Percentiles rank a stretch among this genome's conserved stretches.
phyloP scores from a whole-genome alignment of 2,113 vertebrate species.

The Pelobates fuscus region DNA sequence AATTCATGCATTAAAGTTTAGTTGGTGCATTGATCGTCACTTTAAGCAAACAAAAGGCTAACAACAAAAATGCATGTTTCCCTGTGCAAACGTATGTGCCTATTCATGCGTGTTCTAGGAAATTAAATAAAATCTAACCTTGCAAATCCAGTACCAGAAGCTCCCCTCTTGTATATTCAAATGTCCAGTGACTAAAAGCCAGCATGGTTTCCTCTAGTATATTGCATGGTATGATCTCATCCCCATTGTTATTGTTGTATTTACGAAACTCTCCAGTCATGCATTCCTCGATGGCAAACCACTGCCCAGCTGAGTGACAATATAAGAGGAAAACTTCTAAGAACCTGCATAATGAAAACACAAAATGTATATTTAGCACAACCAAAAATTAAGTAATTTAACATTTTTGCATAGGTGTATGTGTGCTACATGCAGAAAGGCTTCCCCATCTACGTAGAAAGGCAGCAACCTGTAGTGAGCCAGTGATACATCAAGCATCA shows the following conservation, averaged over 20 bases:
- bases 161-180: conserved; percentile 93
- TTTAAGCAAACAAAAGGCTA: too few relatives aligned
- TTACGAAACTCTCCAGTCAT: conserved; percentile 97
- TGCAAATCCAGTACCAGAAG: conserved; percentile 93
- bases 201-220: conserved; percentile 97
- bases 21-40: too few relatives aligned
- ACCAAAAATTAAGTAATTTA: too few relatives aligned
- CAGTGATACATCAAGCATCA: too few relatives aligned
- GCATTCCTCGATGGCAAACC: conserved; percentile 98
- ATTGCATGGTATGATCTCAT: conserved; percentile 94
- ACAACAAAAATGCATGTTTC: too few relatives aligned
- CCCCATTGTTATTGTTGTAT: conserved; percentile 98
- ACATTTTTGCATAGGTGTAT: too few relatives aligned
- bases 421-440: too few relatives aligned
- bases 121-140: conserved; percentile 69
- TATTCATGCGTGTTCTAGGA: too few relatives aligned
- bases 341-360: conserved; percentile 74
- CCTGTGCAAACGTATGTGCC: too few relatives aligned
- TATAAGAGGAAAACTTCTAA: conserved; percentile 95
- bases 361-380: background rate
- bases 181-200: conserved; percentile 97
- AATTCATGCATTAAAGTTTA: too few relatives aligned
- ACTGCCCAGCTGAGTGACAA: conserved; percentile 96
- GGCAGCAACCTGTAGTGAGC: too few relatives aligned
- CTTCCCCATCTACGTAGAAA: too few relatives aligned